These are phyloP conservation scores for Acyrthosiphon pisum DNA, from an alignment of 1,140 invertebrate genomes.

Conservation along the genomic window DNA sequence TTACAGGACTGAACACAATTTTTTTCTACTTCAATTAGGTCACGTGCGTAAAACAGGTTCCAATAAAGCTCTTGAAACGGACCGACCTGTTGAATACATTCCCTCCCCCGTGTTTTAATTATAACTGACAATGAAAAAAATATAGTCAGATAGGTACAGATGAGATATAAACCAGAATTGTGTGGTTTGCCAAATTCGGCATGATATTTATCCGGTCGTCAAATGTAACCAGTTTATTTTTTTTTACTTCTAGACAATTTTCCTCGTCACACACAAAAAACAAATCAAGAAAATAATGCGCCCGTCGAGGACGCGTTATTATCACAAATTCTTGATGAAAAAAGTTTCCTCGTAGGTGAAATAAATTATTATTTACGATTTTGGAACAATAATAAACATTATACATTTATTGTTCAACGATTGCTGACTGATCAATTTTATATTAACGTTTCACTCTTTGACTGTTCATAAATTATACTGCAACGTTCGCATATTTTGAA, in stretches of 20 bases:
- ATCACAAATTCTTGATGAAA: constrained; percentile 18
- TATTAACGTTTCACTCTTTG: background rate
- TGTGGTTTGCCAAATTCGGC: constrained; percentile 48
- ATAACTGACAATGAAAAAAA: constrained; percentile 35
- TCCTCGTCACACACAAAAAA: constrained; percentile 9
- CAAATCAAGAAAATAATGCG: background rate
- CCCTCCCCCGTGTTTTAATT: constrained; percentile 30
- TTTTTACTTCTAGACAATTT: background rate
- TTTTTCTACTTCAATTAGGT: constrained; percentile 46
- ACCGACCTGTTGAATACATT: background rate
- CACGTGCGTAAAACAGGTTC: constrained; percentile 40
- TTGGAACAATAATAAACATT: background rate
- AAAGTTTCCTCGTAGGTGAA: background rate
- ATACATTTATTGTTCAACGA: background rate
- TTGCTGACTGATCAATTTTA: background rate
- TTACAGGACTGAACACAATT: background rate
- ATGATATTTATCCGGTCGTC: background rate
- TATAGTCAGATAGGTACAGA: constrained; percentile 21
- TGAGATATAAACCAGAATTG: constrained; percentile 33
- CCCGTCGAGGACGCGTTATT: background rate
- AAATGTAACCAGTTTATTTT: constrained; percentile 44
- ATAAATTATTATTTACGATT: constrained; percentile 11
- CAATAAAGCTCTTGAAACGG: constrained; percentile 30
- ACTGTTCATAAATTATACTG: background rate
- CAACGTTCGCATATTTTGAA: background rate